A percentile compares a stretch with the other conserved stretches of the same genome.
Evolutionary conservation across 2,797 vertebrate species (phyloP).

Genomic region (Oceanodroma leucorhoa): DNA sequence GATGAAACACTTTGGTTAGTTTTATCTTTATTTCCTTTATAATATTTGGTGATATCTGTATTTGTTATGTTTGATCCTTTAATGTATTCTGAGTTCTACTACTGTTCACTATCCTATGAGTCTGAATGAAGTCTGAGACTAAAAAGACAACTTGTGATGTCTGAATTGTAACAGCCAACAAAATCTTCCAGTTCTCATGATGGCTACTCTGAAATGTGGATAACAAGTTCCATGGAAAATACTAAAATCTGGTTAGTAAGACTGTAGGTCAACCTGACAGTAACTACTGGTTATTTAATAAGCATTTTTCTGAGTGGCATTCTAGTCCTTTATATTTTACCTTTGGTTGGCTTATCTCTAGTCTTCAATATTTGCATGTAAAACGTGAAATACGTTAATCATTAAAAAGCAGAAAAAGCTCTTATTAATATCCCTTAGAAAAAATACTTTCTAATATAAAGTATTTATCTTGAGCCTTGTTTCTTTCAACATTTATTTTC

Average conservation of each 20-base stretch:
- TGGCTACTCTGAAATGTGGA: neutral
- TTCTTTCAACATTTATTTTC: slow-evolving; percentile 9
- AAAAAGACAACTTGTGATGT: neutral
- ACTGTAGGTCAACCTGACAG: neutral
- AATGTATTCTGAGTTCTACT: neutral
- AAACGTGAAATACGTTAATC: neutral
- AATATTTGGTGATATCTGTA: neutral
- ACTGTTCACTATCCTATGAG: neutral
- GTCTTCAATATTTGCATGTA: neutral
- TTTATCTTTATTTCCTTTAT: neutral
- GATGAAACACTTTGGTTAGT: neutral
- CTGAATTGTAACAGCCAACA: neutral
- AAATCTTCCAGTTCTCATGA: neutral
- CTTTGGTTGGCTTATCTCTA: neutral
- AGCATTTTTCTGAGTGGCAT: neutral
- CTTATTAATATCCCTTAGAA: neutral
- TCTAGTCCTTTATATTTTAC: neutral
- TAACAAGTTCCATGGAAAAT: neutral
- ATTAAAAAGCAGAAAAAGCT: neutral
- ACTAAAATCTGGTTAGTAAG: neutral
- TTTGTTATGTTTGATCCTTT: neutral
- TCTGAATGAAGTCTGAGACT: neutral
- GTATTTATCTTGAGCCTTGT: neutral
- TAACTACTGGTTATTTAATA: neutral
- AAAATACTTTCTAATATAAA: neutral